These are phyloP conservation scores for Morelia viridis DNA, from an alignment of 2,797 vertebrate species.

Conservation along the genomic window DNA sequence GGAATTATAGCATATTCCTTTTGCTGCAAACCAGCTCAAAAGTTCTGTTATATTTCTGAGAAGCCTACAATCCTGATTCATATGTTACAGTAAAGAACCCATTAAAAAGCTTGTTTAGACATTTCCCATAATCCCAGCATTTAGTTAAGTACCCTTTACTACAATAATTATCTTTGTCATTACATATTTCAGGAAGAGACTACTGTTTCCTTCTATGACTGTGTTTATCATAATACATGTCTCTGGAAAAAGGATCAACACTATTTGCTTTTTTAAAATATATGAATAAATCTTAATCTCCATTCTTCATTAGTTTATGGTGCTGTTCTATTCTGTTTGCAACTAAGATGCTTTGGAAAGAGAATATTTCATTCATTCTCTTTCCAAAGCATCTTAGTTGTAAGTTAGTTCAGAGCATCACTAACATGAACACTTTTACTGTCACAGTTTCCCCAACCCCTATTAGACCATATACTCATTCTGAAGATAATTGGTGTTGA, in stretches of 20 bases:
- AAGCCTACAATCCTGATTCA: not conserved
- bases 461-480: not conserved
- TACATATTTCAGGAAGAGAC: not conserved
- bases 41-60: not conserved
- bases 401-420: not conserved
- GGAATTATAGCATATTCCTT: not conserved
- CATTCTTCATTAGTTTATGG: conserved; percentile 18
- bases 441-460: not conserved
- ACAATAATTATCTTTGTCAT: not conserved
- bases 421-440: conserved; percentile 17
- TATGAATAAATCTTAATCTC: conserved; percentile 9
- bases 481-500: not conserved
- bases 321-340: not conserved
- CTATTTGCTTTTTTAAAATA: conserved; percentile 11
- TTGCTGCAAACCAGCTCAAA: not conserved
- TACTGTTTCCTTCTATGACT: not conserved
- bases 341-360: not conserved
- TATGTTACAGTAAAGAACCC: not conserved
- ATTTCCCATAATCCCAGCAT: not conserved
- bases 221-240: not conserved
- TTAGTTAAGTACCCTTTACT: not conserved
- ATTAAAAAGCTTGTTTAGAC: not conserved
- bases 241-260: conserved; percentile 21
- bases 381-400: not conserved
- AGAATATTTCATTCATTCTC: not conserved